A percentile compares a stretch with the other conserved stretches of the same genome.
Conservation (phyloP, 2,113 vertebrate species). For the Polypterus senegalus region DNA sequence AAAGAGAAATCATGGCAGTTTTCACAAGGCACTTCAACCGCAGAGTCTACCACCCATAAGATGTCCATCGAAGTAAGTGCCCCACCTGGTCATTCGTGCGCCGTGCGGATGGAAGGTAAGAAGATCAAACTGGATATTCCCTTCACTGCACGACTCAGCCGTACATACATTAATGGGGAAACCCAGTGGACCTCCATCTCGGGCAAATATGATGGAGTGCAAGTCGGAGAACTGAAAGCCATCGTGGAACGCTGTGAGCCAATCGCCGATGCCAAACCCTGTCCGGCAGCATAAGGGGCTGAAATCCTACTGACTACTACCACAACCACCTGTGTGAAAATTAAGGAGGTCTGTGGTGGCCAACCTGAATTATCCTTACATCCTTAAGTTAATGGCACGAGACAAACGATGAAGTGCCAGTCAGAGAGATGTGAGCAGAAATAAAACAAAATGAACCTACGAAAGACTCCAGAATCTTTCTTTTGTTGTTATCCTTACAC, state of each 20-base stretch:
- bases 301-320: too few relatives aligned
- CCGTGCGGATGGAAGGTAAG: conserved; percentile 1
- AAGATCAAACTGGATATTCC: conserved; percentile 5
- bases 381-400: too few relatives aligned
- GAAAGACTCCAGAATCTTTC: too few relatives aligned
- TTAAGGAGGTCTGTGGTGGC: too few relatives aligned
- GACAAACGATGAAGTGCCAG: too few relatives aligned
- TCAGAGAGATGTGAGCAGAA: too few relatives aligned
- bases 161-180: neutral
- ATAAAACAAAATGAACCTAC: too few relatives aligned
- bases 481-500: too few relatives aligned
- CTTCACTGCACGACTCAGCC: conserved; percentile 1
- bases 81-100: conserved; percentile 8
- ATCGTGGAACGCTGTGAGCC: conserved; percentile 1
- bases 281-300: neutral
- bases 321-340: too few relatives aligned
- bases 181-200: neutral
- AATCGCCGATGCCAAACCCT: conserved; percentile 2
- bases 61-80: neutral
- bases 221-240: conserved; percentile 6
- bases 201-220: neutral
- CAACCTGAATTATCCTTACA: too few relatives aligned
- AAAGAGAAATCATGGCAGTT: neutral
- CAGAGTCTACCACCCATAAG: neutral
- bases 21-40: neutral